Conservation (phyloP, 2,113 vertebrate genomes). For the Upupa epops region DNA sequence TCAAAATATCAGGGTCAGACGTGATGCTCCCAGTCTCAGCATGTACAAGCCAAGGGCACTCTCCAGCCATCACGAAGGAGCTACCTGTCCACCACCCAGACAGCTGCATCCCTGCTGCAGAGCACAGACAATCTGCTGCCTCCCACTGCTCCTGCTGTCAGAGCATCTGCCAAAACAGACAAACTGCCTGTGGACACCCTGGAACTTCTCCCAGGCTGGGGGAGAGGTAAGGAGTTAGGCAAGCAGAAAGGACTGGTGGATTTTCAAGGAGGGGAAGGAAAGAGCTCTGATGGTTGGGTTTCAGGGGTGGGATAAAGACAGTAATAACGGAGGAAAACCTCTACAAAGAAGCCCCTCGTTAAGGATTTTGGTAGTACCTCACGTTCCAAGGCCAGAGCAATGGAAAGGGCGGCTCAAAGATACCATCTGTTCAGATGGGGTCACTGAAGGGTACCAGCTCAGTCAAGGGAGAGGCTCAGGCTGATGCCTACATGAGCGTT, state of each 20-base stretch:
- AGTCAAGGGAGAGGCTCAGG: background rate
- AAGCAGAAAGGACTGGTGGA: background rate
- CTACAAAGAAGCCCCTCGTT: background rate
- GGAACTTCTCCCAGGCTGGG: background rate
- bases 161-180: background rate
- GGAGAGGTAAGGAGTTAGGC: background rate
- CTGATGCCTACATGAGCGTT: background rate
- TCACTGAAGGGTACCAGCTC: background rate
- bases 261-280: background rate
- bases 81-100: background rate
- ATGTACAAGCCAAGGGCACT: background rate
- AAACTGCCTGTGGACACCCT: background rate
- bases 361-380: background rate
- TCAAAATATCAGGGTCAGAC: background rate
- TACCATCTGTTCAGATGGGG: background rate
- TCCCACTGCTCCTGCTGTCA: background rate
- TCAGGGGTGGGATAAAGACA: background rate
- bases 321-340: background rate
- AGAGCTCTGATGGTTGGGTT: background rate
- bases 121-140: background rate
- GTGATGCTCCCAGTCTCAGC: background rate
- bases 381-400: background rate
- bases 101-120: background rate
- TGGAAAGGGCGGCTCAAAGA: background rate
- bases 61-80: background rate